Conservation (phyloP, 2,113 vertebrate genomes). For the Paralichthys olivaceus region DNA sequence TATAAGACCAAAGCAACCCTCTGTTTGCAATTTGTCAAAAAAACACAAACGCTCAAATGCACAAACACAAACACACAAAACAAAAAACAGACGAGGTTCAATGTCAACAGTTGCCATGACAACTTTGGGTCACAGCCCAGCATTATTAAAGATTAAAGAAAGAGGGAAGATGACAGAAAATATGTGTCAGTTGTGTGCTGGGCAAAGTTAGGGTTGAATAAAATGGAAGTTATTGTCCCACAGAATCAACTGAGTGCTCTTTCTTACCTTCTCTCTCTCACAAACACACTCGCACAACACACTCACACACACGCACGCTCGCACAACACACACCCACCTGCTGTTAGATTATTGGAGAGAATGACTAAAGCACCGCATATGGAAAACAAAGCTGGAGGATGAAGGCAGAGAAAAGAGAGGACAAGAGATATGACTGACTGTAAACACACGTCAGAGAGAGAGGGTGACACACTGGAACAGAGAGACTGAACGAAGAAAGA, state of each 20-base stretch:
- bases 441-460: conserved; percentile 7
- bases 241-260: conserved; percentile 27
- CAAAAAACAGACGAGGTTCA: conserved; percentile 26
- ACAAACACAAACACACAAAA: not conserved
- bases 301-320: conserved; percentile 9
- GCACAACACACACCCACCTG: conserved; percentile 6
- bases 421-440: conserved; percentile 7
- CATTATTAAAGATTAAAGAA: conserved; percentile 63
- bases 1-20: too few species aligned
- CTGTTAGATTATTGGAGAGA: conserved; percentile 11
- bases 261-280: conserved; percentile 25
- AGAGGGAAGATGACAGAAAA: conserved; percentile 12
- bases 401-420: conserved; percentile 13
- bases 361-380: conserved; percentile 13
- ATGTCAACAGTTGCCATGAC: conserved; percentile 47
- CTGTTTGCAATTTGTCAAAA: too few species aligned
- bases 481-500: not conserved
- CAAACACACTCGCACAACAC: too few species aligned
- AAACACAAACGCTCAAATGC: too few species aligned
- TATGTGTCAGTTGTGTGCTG: conserved; percentile 3
- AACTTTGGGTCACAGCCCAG: conserved; percentile 50
- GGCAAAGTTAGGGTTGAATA: conserved; percentile 46
- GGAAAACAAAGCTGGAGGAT: conserved; percentile 38
- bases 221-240: conserved; percentile 39
- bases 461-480: conserved; percentile 2